Evolutionary conservation across 2,113 vertebrate genomes (phyloP), one percentile per base, ranked within the genome.

Genomic region (Cercocebus atys): DNA sequence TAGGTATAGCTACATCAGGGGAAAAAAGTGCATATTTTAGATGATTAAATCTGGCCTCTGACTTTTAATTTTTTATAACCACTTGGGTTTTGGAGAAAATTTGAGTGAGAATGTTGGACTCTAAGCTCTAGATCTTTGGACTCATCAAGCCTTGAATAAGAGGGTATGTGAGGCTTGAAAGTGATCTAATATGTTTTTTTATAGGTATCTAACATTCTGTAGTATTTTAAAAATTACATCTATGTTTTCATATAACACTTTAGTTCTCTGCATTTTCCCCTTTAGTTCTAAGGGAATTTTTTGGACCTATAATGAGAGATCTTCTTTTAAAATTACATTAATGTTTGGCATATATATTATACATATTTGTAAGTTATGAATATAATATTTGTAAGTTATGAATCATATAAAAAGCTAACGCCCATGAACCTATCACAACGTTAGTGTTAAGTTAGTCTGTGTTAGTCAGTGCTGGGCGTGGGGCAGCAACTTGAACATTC

Each of bases 361-460:
- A 81, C 52, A 73, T 50, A 81, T 86, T 90, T 30, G n/a, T 55
- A 96, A 93, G 32, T 59, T 94, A 57, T 73, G 18, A 94, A 82
- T 75, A 92, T 27, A 61, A 57, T 30, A 90, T 86, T 90, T 30
- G 35, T 55, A 96, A 88, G 38, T 70, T 94, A 66, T 73, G 13
- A 91, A 76, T 75, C 32, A 57, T 47, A 68, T 2, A 55, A 55
- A 84, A 79, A 73, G 16, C 57, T 91, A 87, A 72, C 2, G 47
- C 22, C n/a, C 27, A 70, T 22, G 38, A 85, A 64, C 14, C 61
- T 93, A 57, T 80, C 32, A 85, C 22, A 80, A n/a, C n/a, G n/a
- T 52, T 66, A 50, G 40, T n/a, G 78, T 78, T 75, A 78, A 76
- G 30, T 83, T 88, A 45, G 10, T 93, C 50, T 73, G 45, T 88